phyloP scores from a whole-genome alignment of 2,113 vertebrate species.

The Papio anubis region DNA sequence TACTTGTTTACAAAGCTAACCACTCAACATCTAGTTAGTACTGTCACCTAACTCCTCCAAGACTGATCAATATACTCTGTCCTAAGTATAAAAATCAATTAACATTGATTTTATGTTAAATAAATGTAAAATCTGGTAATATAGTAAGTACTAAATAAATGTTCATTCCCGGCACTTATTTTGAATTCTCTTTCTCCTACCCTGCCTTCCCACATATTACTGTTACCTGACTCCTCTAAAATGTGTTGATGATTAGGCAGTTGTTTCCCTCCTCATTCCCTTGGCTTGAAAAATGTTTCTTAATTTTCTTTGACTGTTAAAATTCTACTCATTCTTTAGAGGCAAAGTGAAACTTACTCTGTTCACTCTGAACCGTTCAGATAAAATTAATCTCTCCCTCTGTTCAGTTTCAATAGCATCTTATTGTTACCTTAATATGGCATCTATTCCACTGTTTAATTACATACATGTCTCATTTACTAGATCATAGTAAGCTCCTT shows the following conservation, averaged over 20 bases:
- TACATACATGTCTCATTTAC: neutral
- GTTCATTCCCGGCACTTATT: neutral
- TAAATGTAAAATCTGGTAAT: neutral
- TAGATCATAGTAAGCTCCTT: neutral
- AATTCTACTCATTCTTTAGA: conserved; percentile 36
- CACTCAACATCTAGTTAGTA: neutral
- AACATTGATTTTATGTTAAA: neutral
- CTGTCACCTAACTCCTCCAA: neutral
- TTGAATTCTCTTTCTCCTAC: neutral
- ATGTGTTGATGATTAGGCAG: neutral
- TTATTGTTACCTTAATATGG: neutral
- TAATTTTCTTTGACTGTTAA: neutral
- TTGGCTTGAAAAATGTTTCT: conserved; percentile 8
- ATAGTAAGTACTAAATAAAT: neutral
- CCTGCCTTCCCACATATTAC: neutral
- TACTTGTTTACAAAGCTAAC: neutral
- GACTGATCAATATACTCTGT: neutral
- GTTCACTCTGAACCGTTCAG: neutral
- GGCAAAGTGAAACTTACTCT: neutral
- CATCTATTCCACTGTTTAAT: neutral
- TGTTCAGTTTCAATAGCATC: neutral
- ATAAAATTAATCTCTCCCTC: neutral
- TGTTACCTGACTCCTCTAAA: neutral
- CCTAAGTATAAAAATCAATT: neutral
- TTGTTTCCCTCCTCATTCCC: neutral